phyloP scores from a whole-genome alignment of 1,140 invertebrate species.

The Lutraria rhynchaena region DNA sequence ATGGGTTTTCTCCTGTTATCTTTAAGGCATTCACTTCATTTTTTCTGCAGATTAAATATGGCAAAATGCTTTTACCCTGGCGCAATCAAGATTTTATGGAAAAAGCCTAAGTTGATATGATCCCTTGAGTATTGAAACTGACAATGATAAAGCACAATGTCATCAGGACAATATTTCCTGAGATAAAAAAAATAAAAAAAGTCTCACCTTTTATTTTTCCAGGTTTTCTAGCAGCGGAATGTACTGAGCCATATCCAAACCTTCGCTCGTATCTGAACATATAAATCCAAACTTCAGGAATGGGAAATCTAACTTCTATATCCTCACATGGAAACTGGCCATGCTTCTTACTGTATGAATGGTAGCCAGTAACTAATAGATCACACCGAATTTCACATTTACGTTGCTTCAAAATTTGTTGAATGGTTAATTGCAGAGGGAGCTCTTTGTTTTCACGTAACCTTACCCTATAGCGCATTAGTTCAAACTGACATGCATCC shows the following conservation, averaged over 20 bases:
- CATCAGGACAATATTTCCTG: too few species aligned
- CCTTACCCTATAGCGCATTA: constrained; percentile 97
- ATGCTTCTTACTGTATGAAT: constrained; percentile 95
- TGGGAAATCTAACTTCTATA: constrained; percentile 97
- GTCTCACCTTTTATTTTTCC: constrained; percentile 85
- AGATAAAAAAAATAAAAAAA: too few species aligned
- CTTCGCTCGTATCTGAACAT: constrained; percentile 99
- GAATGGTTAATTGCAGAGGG: constrained; percentile 93
- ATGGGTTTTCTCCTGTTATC: too few species aligned
- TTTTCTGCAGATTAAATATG: too few species aligned
- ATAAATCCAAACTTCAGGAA: constrained; percentile 99
- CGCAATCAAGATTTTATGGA: too few species aligned
- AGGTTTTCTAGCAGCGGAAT: constrained; percentile 94
- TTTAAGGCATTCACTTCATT: too few species aligned
- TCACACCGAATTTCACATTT: constrained; percentile 96
- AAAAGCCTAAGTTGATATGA: too few species aligned
- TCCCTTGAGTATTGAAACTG: too few species aligned
- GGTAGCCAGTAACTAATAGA: constrained; percentile 97
- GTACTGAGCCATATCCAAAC: constrained; percentile 99
- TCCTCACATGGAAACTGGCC: constrained; percentile 91
- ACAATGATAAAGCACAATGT: too few species aligned
- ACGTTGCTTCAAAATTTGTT: constrained; percentile 76
- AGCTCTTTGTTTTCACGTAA: constrained; percentile 98
- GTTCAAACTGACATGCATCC: constrained; percentile 94
- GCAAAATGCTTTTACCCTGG: too few species aligned